Evolutionary conservation across 2,888 invertebrate genomes (phyloP).

Genomic region (Blastobasis adustella): DNA sequence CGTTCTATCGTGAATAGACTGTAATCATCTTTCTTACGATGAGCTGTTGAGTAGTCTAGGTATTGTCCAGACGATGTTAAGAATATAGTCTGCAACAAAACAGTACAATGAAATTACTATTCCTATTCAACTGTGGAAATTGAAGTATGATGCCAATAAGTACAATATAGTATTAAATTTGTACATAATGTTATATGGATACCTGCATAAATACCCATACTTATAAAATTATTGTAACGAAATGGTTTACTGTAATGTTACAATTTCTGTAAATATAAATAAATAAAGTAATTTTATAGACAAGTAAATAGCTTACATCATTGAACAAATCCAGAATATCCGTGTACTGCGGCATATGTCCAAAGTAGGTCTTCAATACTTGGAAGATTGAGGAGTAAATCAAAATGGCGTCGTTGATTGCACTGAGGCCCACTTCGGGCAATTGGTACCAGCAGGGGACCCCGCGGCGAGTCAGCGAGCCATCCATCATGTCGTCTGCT

Average conservation of each 20-base stretch:
- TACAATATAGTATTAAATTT: too few species aligned
- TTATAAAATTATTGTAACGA: too few species aligned
- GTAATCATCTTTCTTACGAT: slow-evolving; percentile 19
- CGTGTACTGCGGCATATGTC: slow-evolving; percentile 80
- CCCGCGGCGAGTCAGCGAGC: slow-evolving; percentile 87
- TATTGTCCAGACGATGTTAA: slow-evolving; percentile 84
- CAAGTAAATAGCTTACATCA: slow-evolving; percentile 73
- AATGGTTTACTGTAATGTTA: too few species aligned
- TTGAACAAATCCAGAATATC: slow-evolving; percentile 86
- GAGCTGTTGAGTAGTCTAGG: slow-evolving; percentile 79
- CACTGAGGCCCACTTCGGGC: slow-evolving; percentile 81
- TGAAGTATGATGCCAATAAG: too few species aligned
- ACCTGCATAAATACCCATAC: too few species aligned
- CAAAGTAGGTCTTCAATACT: slow-evolving; percentile 82
- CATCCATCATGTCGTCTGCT: slow-evolving; percentile 95
- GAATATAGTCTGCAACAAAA: slow-evolving; percentile 29
- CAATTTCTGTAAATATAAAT: too few species aligned
- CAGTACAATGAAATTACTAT: background rate
- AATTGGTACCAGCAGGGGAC: slow-evolving; percentile 91
- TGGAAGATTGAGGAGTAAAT: slow-evolving; percentile 84
- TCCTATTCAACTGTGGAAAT: too few species aligned
- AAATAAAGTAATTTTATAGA: too few species aligned
- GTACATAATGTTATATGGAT: too few species aligned
- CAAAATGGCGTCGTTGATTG: slow-evolving; percentile 90
- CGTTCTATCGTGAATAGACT: slow-evolving; percentile 80